Conservation (phyloP, 2,797 vertebrate genomes). For the Enteromius afrohamiltoni region DNA sequence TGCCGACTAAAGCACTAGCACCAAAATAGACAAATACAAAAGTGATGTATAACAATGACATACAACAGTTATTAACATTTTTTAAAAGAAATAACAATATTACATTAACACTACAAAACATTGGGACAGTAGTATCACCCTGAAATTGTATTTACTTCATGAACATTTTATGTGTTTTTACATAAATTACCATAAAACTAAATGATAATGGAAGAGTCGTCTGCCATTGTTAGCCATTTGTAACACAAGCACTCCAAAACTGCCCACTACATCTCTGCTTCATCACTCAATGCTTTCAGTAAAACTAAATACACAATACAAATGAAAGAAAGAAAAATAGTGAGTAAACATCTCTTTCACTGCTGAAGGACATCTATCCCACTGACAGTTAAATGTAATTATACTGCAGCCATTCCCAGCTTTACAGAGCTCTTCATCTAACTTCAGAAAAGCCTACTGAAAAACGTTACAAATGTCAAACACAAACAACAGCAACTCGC, state of each 20-base stretch:
- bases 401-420: constrained; percentile 1
- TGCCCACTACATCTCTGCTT: not conserved
- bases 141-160: not conserved
- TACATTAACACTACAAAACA: not conserved
- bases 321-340: constrained; percentile 1
- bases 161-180: not conserved
- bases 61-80: no score
- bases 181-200: not conserved
- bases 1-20: not conserved
- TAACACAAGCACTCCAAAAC: not conserved
- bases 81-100: not conserved
- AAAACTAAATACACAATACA: constrained; percentile 11
- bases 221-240: not conserved
- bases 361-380: constrained; percentile 30
- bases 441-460: constrained; percentile 18
- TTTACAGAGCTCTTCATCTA: constrained; percentile 30
- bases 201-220: not conserved
- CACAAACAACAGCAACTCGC: constrained; percentile 25
- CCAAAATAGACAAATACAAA: not conserved
- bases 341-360: constrained; percentile 15
- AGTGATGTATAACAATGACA: not conserved
- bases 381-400: constrained; percentile 35
- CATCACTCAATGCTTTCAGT: not conserved
- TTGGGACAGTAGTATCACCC: not conserved
- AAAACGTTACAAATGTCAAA: constrained; percentile 30